Evolutionary conservation across 2,113 vertebrate genomes (phyloP), one percentile per base, ranked within the genome.

Genomic region (Sylvilagus bachmani): DNA sequence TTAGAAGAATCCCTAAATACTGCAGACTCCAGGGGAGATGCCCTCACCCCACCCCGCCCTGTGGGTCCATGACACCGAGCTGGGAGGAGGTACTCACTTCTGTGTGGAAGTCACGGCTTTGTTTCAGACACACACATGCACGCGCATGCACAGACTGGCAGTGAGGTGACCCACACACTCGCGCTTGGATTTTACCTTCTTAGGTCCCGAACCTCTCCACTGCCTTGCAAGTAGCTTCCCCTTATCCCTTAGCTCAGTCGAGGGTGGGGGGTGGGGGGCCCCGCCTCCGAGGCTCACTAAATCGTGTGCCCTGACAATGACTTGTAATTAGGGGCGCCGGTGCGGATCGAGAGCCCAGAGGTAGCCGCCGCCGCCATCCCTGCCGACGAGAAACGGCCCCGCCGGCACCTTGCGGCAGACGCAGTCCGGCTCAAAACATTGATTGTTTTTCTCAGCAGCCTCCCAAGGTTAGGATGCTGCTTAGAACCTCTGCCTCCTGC

Each of bases 391-490:
- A 44, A 62, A 44, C 5, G 36, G 86, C 90, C 38, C 53, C n/a
- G 1, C n/a, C 29, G 0, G 78, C 44, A 70, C 87, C 71, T 69
- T 22, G 73, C 74, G 1, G 71, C 89, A 55, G 79, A 58, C 55
- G 10, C 29, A 14, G 62, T 8, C 90, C 0, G 0, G 44, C 33
- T 44, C 53, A 2, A 73, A 74, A 6, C 88, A 74, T 8, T 0
- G 29, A 77, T 92, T 44, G 31, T 58, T 44, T 33, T 29, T 61
- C 70, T 82, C 53, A 49, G 38, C 27, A n/a, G 14, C 17, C 67
- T 86, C 71, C 79, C 74, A 36, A 36, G 86, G 55, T 75, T 95
- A 89, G 89, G 73, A 38, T 91, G 91, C 77, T 94, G 70, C 91
- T 79, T 29, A 12, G 82, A 94, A 86, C 27, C 67, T 53, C 78